These are phyloP conservation scores for Bergia puertoricense DNA, from an alignment of 92 coral and sea anemone species.

Conservation along the genomic window DNA sequence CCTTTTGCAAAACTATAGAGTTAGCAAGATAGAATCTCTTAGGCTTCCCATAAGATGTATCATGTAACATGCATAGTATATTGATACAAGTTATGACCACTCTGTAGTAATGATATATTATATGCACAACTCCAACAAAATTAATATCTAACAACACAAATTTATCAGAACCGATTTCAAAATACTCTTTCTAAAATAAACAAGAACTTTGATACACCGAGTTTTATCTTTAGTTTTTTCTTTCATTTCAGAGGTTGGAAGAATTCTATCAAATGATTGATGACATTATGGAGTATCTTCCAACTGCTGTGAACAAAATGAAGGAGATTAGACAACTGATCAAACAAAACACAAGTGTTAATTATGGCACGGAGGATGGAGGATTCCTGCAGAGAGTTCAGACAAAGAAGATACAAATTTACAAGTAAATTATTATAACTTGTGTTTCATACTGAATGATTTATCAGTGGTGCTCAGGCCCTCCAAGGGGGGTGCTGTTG, in stretches of 20 bases:
- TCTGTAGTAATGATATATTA: too few species aligned
- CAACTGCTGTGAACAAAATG: constrained; percentile 67
- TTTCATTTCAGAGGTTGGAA: constrained; percentile 62
- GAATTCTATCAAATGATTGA: constrained; percentile 84
- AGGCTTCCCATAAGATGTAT: too few species aligned
- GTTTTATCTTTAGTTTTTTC: neutral
- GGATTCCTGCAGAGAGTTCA: constrained; percentile 71
- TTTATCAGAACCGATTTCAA: too few species aligned
- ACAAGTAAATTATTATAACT: constrained; percentile 55
- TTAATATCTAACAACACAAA: too few species aligned
- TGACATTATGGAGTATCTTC: constrained; percentile 61
- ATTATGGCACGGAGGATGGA: constrained; percentile 44
- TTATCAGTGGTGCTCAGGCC: neutral
- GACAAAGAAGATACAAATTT: constrained; percentile 70
- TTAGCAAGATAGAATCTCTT: too few species aligned
- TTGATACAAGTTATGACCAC: too few species aligned
- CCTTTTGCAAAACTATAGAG: neutral
- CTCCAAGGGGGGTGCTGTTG: too few species aligned
- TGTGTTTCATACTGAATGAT: neutral
- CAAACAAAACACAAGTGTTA: constrained; percentile 36
- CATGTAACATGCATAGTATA: too few species aligned
- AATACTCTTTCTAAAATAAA: too few species aligned
- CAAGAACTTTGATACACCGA: too few species aligned
- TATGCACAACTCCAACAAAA: too few species aligned
- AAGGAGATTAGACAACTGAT: constrained; percentile 57